A percentile compares a stretch with the other conserved stretches of the same genome.
phyloP scores from a whole-genome alignment of 1,140 invertebrate species.

The Drosophila jambulina region DNA sequence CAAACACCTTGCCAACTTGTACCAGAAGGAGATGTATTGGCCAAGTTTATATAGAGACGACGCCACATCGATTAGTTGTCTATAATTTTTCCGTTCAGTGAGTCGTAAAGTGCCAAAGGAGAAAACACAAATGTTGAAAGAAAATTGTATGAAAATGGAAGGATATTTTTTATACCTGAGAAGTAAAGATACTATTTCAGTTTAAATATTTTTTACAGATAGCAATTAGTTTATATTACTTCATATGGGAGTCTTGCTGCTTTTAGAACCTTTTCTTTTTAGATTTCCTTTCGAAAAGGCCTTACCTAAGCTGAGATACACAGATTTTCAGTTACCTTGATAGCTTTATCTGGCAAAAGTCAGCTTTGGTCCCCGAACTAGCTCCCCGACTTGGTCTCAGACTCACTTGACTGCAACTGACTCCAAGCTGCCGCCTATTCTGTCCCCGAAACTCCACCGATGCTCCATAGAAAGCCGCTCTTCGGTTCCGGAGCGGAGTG shows the following conservation, averaged over 20 bases:
- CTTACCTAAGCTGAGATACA: conserved; percentile 1
- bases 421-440: conserved; percentile 35
- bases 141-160: neutral
- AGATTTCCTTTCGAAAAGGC: neutral
- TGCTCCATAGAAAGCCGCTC: conserved; percentile 30
- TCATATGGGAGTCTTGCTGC: too few species aligned
- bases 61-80: conserved; percentile 75
- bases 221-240: neutral
- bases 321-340: conserved; percentile 9
- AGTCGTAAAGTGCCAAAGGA: conserved; percentile 57
- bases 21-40: conserved; percentile 27
- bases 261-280: neutral
- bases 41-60: conserved; percentile 31
- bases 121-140: neutral
- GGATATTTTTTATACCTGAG: neutral
- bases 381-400: conserved; percentile 45
- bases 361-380: conserved; percentile 66
- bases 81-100: conserved; percentile 85
- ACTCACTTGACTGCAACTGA: conserved; percentile 61
- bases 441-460: conserved; percentile 43
- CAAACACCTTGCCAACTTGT: conserved; percentile 71
- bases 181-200: neutral
- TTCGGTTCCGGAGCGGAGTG: conserved; percentile 21
- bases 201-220: neutral
- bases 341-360: conserved; percentile 20